Evolutionary conservation across 2,113 vertebrate genomes (phyloP), one percentile per base, ranked within the genome.

Genomic region (Ctenomys sociabilis): DNA sequence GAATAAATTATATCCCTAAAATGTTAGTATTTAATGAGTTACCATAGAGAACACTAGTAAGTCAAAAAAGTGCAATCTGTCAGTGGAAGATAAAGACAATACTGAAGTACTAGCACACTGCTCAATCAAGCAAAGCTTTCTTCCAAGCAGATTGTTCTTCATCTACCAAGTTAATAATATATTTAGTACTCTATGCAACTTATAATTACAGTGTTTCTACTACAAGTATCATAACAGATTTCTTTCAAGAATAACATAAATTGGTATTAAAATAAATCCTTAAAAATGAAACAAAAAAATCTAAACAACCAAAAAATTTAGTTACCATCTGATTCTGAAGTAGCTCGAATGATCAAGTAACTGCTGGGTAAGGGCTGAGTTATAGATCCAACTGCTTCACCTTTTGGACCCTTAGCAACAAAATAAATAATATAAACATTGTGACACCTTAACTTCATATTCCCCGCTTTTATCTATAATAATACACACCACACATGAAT

Each of bases 341-440:
- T 99, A 0, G 99, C 99, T 66, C 99, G 98, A 98, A 99, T 99
- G 97, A 99, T 99, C 98, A 99, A 98, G 75, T 99, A 99, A 98
- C 99, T 99, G 99, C 99, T 99, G 97, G 99, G 99, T 98, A 99
- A 98, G 0, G 99, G 99, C 98, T 99, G 99, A 73, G 99, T 99
- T 98, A 99, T 99, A 87, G 99, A 99, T 90, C 99, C 99, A 95
- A 99, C 99, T 22, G 99, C 99, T 99, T 99, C 99, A 54, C 99
- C 99, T 98, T 99, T 99, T 88, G 99, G 99, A 97, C 99, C 99
- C 99, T 99, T 98, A 82, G 97, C 97, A 52, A 98, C 26, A 85
- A 94, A 93, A 94, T 7, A 96, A 95, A 72, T 28, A 30, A 19
- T 75, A 21, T 32, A 94, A 90, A 26, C 32, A 97, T 30, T 35